Conservation (phyloP, 2,797 vertebrate species). For the Mus caroli region DNA sequence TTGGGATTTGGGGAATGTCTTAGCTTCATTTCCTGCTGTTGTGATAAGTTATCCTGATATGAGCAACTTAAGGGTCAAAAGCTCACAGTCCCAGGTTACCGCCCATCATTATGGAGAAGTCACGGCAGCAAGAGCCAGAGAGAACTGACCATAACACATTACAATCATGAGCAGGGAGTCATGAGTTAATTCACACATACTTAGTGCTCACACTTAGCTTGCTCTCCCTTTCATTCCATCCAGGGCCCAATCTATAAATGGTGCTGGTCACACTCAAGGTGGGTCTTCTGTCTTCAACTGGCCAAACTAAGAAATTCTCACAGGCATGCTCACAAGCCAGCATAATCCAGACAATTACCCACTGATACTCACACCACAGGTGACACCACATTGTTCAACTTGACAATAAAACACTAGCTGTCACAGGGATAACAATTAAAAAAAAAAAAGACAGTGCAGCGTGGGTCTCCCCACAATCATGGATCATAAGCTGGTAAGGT, state of each 20-base stretch:
- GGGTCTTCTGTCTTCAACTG: too few relatives aligned
- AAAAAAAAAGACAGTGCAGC: background rate
- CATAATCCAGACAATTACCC: background rate
- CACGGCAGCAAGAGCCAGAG: background rate
- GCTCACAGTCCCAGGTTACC: background rate
- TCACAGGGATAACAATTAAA: background rate
- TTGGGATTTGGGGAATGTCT: background rate
- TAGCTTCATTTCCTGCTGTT: background rate
- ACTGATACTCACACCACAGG: background rate
- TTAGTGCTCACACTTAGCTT: background rate
- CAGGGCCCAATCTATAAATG: background rate
- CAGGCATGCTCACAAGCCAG: background rate
- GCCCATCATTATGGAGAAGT: background rate
- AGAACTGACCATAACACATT: background rate
- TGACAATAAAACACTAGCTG: background rate
- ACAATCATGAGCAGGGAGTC: background rate
- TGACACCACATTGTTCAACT: background rate
- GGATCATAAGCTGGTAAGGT: background rate
- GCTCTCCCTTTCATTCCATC: background rate
- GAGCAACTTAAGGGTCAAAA: background rate
- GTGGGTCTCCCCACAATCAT: background rate
- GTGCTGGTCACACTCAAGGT: background rate
- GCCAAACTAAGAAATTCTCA: background rate
- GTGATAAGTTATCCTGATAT: background rate
- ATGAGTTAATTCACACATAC: rapidly evolving